These are phyloP conservation scores for Lichenostomus cassidix DNA, from an alignment of 2,113 vertebrate genomes.

Conservation along the genomic window DNA sequence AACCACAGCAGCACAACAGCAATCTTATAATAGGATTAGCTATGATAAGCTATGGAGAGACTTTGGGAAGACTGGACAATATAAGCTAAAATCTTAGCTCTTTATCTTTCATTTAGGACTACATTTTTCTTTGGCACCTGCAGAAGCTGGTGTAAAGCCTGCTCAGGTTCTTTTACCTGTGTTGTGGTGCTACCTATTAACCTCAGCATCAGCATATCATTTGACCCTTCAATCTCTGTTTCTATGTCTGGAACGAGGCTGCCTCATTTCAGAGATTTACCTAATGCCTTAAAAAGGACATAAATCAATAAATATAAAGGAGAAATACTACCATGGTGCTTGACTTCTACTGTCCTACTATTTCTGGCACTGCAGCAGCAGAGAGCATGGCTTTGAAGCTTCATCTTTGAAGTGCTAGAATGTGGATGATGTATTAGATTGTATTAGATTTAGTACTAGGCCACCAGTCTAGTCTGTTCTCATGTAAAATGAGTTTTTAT, in stretches of 20 bases:
- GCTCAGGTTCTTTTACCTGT: neutral
- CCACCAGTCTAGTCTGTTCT: neutral
- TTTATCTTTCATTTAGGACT: neutral
- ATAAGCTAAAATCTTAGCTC: neutral
- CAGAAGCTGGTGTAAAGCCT: neutral
- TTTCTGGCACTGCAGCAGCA: neutral
- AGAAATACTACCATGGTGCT: neutral
- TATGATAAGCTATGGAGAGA: neutral
- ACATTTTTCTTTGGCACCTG: neutral
- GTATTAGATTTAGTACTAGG: neutral
- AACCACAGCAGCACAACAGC: neutral
- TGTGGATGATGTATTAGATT: neutral
- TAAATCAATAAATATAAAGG: neutral
- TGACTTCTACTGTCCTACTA: neutral
- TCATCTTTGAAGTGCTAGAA: neutral
- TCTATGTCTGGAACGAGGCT: neutral
- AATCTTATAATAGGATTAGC: neutral
- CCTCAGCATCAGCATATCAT: neutral
- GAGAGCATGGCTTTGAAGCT: neutral
- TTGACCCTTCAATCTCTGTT: neutral
- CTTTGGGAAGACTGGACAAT: neutral
- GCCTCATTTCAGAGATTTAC: neutral
- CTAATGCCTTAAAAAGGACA: neutral
- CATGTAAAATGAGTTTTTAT: neutral
- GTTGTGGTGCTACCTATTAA: neutral